A percentile compares a stretch with the other conserved stretches of the same genome.
Evolutionary conservation across 2,797 vertebrate genomes (phyloP).

Genomic region (Notolabrus celidotus): DNA sequence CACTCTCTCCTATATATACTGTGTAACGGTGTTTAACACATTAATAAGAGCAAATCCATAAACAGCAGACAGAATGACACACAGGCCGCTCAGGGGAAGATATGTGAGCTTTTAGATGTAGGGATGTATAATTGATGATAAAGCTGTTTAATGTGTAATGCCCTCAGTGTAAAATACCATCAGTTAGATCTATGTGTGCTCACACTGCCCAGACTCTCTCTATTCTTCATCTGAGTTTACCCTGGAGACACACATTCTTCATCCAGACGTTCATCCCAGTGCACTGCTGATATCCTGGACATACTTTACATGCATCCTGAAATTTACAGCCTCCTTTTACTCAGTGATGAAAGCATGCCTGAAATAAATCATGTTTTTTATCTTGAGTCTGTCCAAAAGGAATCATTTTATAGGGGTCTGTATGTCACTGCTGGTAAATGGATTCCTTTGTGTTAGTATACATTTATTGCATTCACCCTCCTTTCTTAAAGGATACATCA

Average conservation of each 20-base stretch:
- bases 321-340: too few relatives aligned
- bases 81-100: conserved; percentile 3
- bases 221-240: conserved; percentile 23
- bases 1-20: too few relatives aligned
- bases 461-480: too few relatives aligned
- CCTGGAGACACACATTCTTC: conserved; percentile 11
- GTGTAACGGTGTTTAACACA: background rate
- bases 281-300: background rate
- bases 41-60: background rate
- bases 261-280: background rate
- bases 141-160: conserved; percentile 32
- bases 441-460: too few relatives aligned
- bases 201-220: conserved; percentile 1
- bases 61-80: background rate
- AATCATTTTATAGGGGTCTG: too few relatives aligned
- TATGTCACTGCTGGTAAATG: too few relatives aligned
- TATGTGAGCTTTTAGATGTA: conserved; percentile 1
- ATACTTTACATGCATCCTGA: background rate
- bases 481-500: too few relatives aligned
- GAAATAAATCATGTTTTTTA: too few relatives aligned
- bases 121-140: conserved; percentile 43
- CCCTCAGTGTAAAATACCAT: background rate
- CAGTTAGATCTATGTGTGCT: conserved; percentile 21
- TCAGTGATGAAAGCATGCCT: too few relatives aligned
- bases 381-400: too few relatives aligned